These are phyloP conservation scores for Psilanteris sp. DNA, from an alignment of 1,140 invertebrate species.

Conservation along the genomic window DNA sequence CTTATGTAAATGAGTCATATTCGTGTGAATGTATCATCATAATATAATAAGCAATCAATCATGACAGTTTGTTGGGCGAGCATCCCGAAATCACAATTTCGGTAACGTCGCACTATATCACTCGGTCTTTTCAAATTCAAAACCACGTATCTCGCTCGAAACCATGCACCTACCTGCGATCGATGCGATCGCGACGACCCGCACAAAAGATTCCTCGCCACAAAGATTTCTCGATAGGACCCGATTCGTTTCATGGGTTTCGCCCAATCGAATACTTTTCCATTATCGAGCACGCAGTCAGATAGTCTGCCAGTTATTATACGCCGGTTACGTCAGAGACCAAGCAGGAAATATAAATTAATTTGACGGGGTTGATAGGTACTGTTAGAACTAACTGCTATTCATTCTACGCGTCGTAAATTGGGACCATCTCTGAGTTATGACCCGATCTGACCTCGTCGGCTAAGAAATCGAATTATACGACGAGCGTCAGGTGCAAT, in stretches of 20 bases:
- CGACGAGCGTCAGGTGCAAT: conserved; percentile 23
- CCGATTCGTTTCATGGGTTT: conserved; percentile 41
- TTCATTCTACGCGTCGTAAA: conserved; percentile 36
- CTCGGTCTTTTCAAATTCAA: conserved; percentile 55
- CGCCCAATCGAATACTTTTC: conserved; percentile 40
- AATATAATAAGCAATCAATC: too few relatives aligned
- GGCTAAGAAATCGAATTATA: conserved; percentile 41
- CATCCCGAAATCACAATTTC: too few relatives aligned
- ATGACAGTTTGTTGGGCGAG: too few relatives aligned
- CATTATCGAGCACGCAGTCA: conserved; percentile 20
- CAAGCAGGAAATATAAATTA: conserved; percentile 63
- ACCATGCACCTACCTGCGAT: conserved; percentile 54
- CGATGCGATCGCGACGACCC: conserved; percentile 32
- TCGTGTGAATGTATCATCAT: conserved; percentile 53
- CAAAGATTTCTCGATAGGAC: conserved; percentile 47
- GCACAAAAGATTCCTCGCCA: conserved; percentile 32
- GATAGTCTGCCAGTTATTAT: conserved; percentile 39
- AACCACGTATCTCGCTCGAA: conserved; percentile 18
- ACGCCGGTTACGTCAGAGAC: conserved; percentile 32
- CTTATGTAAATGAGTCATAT: conserved; percentile 59
- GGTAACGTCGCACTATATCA: conserved; percentile 56
- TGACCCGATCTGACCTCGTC: conserved; percentile 25
- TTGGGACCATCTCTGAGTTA: conserved; percentile 37
- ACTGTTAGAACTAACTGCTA: conserved; percentile 21
- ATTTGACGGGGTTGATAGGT: conserved; percentile 37